These are phyloP conservation scores for Meandrusa payeni DNA, from an alignment of 2,888 invertebrate genomes.

Conservation along the genomic window DNA sequence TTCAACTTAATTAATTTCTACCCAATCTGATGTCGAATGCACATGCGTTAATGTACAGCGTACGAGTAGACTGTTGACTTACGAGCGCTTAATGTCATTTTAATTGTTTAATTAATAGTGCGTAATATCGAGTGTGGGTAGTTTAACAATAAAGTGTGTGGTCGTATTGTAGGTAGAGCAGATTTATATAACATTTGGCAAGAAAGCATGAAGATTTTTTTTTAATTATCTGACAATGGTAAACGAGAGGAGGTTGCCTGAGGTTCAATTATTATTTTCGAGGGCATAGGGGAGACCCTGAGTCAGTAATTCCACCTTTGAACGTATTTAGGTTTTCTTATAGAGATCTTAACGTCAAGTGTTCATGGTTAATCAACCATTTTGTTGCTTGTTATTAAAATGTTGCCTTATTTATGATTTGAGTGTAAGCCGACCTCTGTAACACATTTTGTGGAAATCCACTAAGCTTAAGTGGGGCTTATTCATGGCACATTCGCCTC, in stretches of 20 bases:
- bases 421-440: background rate
- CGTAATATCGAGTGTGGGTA: constrained; percentile 4
- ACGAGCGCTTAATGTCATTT: constrained; percentile 11
- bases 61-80: constrained; percentile 9
- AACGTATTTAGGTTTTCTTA: no score
- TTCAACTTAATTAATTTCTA: constrained; percentile 20
- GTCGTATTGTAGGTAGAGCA: no score
- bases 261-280: no score
- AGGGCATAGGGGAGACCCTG: no score
- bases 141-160: background rate
- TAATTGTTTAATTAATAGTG: constrained; percentile 16
- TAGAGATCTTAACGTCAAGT: no score
- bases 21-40: constrained; percentile 19
- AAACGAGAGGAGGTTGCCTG: no score
- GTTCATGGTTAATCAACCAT: no score
- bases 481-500: constrained; percentile 37
- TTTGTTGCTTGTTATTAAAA: background rate
- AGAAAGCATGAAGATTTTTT: no score
- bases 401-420: constrained; percentile 1
- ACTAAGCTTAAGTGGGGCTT: constrained; percentile 13
- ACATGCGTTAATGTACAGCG: constrained; percentile 8
- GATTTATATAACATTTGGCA: no score
- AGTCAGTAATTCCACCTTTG: no score
- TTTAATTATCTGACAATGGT: no score
- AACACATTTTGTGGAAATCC: constrained; percentile 10